Evolutionary conservation across 2,797 vertebrate genomes (phyloP).

Genomic region (Petrocephalus schoutedeni): DNA sequence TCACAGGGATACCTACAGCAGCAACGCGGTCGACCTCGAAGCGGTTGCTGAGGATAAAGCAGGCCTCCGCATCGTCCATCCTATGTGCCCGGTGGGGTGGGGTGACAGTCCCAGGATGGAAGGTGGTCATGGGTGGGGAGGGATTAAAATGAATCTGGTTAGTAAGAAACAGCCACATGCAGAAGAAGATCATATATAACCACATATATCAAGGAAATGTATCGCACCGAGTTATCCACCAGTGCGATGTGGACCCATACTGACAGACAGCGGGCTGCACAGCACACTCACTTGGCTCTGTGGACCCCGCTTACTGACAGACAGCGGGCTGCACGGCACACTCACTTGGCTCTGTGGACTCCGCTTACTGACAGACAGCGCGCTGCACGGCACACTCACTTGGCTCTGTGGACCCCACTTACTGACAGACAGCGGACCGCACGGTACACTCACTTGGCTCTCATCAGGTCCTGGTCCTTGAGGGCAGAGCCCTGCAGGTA

Average conservation of each 20-base stretch:
- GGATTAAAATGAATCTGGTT: not conserved
- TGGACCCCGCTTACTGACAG: too few relatives aligned
- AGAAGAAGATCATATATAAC: not conserved
- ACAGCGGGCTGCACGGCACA: too few relatives aligned
- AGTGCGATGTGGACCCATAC: not conserved
- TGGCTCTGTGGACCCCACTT: too few relatives aligned
- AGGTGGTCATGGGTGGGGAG: not conserved
- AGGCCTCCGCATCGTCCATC: slow-evolving; percentile 75
- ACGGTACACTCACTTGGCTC: slow-evolving; percentile 66
- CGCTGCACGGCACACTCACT: too few relatives aligned
- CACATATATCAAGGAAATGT: not conserved
- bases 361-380: too few relatives aligned
- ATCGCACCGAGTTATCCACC: not conserved
- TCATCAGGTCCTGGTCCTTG: slow-evolving; percentile 79
- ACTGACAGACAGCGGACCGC: too few relatives aligned
- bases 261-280: not conserved
- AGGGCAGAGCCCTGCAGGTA: slow-evolving; percentile 77
- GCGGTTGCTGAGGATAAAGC: slow-evolving; percentile 72
- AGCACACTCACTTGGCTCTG: too few relatives aligned
- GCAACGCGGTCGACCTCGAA: slow-evolving; percentile 71
- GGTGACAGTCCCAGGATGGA: not conserved
- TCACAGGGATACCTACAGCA: slow-evolving; percentile 45
- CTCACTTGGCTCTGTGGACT: too few relatives aligned
- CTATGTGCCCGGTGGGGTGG: slow-evolving; percentile 37
- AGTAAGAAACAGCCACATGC: not conserved